Base-by-base conservation (phyloP, 2,797 vertebrate species). In the Selene dorsalis region DNA sequence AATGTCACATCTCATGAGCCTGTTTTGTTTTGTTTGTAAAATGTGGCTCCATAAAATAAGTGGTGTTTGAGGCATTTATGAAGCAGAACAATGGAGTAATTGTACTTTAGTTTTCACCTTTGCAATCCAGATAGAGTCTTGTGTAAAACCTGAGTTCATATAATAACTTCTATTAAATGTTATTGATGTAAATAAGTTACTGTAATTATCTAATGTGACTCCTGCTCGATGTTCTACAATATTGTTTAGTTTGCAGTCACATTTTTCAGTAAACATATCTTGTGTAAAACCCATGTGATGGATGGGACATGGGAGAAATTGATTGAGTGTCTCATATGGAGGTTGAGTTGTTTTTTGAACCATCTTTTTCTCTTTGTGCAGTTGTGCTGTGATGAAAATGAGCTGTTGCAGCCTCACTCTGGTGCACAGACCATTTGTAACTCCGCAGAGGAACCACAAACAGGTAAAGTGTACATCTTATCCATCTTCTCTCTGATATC, bases 341-440 rank as follows among this genome's bases (percentile, higher is more conserved):
- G 61, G 60, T 62, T 63, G 39, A 86, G 32, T 35, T 35, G 73
- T 53, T 75, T 69, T 76, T 50, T 32, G n/a, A 24, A 78, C 56
- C 17, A 10, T 57, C 70, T 32, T 43, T 69, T 10, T 45, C 2
- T 60, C 1, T 50, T 43, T 93, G 93, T 69, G 13, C 41, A 60
- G 53, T 28, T 13, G 10, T 3, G 0, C n/a, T 32, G 53, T 16
- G 3, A 50, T 14, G 10, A 55, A 26, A 24, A 26, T 50, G 22
- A 88, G 93, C 92, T 86, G 53, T 90, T 91, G 95, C 93, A 87
- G 94, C 94, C 94, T 91, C 89, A 92, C 91, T 91, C 93, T 92
- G 91, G 94, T 3, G 41, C 52, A 30, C 94, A 83, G 93, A 30
- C 81, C 92, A 43, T 30, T 61, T 43, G 94, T 18, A 22, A 6